These are phyloP conservation scores for Gymnarchus niloticus DNA, from an alignment of 2,113 vertebrate genomes.

Conservation along the genomic window DNA sequence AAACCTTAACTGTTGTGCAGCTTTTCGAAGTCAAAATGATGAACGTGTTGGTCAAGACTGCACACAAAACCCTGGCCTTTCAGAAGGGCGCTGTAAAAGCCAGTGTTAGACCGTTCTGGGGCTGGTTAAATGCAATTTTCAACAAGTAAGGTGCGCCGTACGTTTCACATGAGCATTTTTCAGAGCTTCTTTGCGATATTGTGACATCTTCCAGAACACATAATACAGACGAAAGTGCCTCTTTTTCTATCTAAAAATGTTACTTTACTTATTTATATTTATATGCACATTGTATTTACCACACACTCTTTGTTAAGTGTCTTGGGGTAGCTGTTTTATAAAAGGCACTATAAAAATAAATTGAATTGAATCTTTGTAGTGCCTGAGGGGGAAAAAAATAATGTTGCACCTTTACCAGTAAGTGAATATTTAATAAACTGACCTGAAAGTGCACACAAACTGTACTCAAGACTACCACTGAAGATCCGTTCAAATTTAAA, in stretches of 20 bases:
- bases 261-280: no score
- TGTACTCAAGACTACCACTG: neutral
- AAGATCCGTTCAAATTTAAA: neutral
- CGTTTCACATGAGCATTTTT: neutral
- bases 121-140: conserved; percentile 92
- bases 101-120: conserved; percentile 75
- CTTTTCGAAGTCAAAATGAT: conserved; percentile 48
- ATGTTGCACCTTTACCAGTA: neutral
- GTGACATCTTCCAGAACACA: neutral
- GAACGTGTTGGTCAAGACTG: conserved; percentile 55
- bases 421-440: no score
- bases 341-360: no score
- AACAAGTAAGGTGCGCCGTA: conserved; percentile 77
- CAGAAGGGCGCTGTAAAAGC: conserved; percentile 34
- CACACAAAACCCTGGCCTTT: conserved; percentile 23
- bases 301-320: no score
- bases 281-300: no score
- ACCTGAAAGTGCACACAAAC: neutral
- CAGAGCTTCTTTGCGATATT: neutral
- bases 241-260: no score
- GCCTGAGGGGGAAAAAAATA: neutral
- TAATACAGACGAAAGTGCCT: neutral
- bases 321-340: no score
- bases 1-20: neutral
- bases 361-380: no score